Conservation (phyloP, 2,888 invertebrate species). For the Tanaodytes sp. region DNA sequence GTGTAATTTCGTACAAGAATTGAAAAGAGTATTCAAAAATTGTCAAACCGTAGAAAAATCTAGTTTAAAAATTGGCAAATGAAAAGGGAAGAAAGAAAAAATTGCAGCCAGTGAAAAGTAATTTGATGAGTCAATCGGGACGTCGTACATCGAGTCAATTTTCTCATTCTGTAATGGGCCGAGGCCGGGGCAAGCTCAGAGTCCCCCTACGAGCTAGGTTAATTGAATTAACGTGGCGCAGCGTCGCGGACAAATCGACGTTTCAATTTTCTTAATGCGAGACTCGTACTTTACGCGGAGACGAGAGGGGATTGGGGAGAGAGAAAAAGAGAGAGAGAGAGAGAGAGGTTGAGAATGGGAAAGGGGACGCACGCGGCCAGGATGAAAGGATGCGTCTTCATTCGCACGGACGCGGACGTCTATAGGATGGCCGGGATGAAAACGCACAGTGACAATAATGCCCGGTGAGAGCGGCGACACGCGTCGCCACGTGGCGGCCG, state of each 20-base stretch:
- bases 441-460: slow-evolving; percentile 36
- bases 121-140: slow-evolving; percentile 49
- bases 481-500: slow-evolving; percentile 65
- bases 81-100: too few species aligned
- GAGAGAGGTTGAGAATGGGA: too few species aligned
- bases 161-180: slow-evolving; percentile 54
- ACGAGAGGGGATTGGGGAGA: too few species aligned
- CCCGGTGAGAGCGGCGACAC: slow-evolving; percentile 58
- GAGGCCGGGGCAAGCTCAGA: slow-evolving; percentile 26
- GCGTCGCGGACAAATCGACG: slow-evolving; percentile 72
- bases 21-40: too few species aligned
- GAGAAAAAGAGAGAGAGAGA: too few species aligned
- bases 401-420: slow-evolving; percentile 48
- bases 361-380: slow-evolving; percentile 56
- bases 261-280: slow-evolving; percentile 73
- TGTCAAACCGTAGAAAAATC: too few species aligned
- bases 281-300: slow-evolving; percentile 54
- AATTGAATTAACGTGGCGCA: slow-evolving; percentile 69
- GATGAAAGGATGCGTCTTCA: slow-evolving; percentile 55
- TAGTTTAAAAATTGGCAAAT: too few species aligned
- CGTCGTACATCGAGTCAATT: slow-evolving; percentile 48
- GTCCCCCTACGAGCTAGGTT: slow-evolving; percentile 56
- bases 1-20: too few species aligned
- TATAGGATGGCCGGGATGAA: slow-evolving; percentile 24
- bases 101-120: slow-evolving; percentile 12